Evolutionary conservation across 2,113 vertebrate genomes (phyloP), one percentile per base, ranked within the genome.

Genomic region (Epinephelus lanceolatus): DNA sequence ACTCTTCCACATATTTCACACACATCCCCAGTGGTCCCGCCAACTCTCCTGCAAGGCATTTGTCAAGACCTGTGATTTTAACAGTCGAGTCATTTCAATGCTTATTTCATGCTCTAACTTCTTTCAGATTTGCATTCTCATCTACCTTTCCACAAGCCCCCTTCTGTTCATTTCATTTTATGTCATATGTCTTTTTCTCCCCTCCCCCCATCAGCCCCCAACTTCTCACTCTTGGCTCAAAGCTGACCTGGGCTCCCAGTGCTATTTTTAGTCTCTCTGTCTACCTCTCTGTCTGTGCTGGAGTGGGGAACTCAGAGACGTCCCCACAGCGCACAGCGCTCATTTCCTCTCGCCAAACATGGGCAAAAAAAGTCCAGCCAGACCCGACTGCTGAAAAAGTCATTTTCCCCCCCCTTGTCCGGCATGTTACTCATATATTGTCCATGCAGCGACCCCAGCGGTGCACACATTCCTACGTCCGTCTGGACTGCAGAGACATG

Each of bases 261-360:
- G 81, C 90, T 93, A 93, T 93, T 87, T 93, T 92, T 91, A 92
- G 78, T 81, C 62, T 85, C 33, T 77, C 77, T 30, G 76, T 90
- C 91, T 90, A 86, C 85, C 85, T 83, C 78, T 83, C 78, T 60
- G 71, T 86, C 89, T 88, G 85, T 23, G 62, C 55, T 74, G 66
- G 65, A 83, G 27, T 49, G 69, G 82, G 90, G 84, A 86, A 60
- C 81, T 75, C 57, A 33, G 86, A 93, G 91, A 94, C 83, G 4
- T 92, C 89, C 82, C 91, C 42, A 53, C 45, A 78, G 84, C 85
- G 62, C 81, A 85, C 80, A 62, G 62, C 27, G 15, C 76, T 93
- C 89, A 90, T 93, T 93, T 94, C 92, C 90, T 91, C 45, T 91
- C 23, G 55, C 92, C 89, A 93, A 92, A 92, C 87, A 92, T 90